Percentiles rank a stretch among this genome's conserved stretches.
Evolutionary conservation across 1,140 invertebrate species (phyloP).

Genomic region (Drosophila mauritiana): DNA sequence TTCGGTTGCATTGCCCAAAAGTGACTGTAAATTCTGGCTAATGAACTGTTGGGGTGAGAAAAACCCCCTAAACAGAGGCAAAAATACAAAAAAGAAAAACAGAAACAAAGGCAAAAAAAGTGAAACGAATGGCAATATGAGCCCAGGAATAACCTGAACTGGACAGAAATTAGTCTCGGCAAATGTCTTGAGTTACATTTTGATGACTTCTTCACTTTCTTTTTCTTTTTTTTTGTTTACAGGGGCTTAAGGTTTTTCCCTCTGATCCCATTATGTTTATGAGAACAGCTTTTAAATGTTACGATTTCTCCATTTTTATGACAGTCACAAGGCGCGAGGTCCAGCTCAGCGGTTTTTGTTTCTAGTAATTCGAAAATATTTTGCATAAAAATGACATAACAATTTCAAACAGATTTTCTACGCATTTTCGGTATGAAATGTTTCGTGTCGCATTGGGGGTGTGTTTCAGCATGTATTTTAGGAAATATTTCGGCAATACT

Average conservation of each 20-base stretch:
- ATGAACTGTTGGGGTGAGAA: slow-evolving; percentile 61
- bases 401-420: slow-evolving; percentile 78
- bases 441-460: slow-evolving; percentile 10
- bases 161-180: slow-evolving; percentile 69
- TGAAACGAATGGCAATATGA: slow-evolving; percentile 73
- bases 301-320: slow-evolving; percentile 56
- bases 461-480: slow-evolving; percentile 15
- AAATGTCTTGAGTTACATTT: slow-evolving; percentile 80
- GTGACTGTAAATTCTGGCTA: slow-evolving; percentile 70
- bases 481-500: slow-evolving; percentile 65
- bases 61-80: slow-evolving; percentile 4
- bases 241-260: slow-evolving; percentile 11
- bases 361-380: slow-evolving; percentile 53
- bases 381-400: slow-evolving; percentile 79
- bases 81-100: slow-evolving; percentile 15
- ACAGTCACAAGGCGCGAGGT: slow-evolving; percentile 41
- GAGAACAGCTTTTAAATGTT: slow-evolving; percentile 74
- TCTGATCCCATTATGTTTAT: slow-evolving; percentile 58
- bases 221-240: slow-evolving; percentile 1
- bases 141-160: slow-evolving; percentile 38
- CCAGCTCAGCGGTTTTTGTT: slow-evolving; percentile 34
- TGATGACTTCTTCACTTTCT: slow-evolving; percentile 76
- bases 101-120: slow-evolving; percentile 26
- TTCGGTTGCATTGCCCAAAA: slow-evolving; percentile 55
- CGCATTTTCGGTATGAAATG: slow-evolving; percentile 52